phyloP scores from a whole-genome alignment of 2,888 invertebrate genomes.

The Dromius quadrimaculatus region DNA sequence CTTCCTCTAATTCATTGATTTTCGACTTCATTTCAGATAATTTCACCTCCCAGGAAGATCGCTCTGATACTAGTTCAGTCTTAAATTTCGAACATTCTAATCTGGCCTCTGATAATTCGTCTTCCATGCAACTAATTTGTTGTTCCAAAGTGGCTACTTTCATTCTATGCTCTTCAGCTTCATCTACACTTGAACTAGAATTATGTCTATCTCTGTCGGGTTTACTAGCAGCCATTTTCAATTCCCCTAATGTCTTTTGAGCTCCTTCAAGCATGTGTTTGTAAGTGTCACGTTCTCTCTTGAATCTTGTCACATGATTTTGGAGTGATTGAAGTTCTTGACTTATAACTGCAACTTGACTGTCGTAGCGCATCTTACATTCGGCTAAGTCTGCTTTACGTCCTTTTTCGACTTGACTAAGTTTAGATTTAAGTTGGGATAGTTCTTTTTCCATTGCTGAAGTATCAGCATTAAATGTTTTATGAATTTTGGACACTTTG shows the following conservation, averaged over 20 bases:
- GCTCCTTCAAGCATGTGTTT: slow-evolving; percentile 91
- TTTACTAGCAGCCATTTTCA: slow-evolving; percentile 73
- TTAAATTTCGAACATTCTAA: slow-evolving; percentile 85
- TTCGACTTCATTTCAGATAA: slow-evolving; percentile 89
- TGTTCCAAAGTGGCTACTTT: slow-evolving; percentile 83
- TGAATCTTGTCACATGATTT: slow-evolving; percentile 83
- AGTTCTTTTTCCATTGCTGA: slow-evolving; percentile 82
- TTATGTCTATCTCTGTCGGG: slow-evolving; percentile 69
- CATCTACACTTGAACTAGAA: slow-evolving; percentile 80
- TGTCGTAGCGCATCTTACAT: slow-evolving; percentile 86
- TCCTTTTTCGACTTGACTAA: slow-evolving; percentile 75
- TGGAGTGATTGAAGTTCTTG: slow-evolving; percentile 88
- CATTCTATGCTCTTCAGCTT: slow-evolving; percentile 80
- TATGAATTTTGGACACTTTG: slow-evolving; percentile 85
- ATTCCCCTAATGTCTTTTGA: slow-evolving; percentile 84
- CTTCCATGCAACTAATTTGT: slow-evolving; percentile 87
- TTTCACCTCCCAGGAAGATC: slow-evolving; percentile 87
- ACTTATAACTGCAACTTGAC: slow-evolving; percentile 82
- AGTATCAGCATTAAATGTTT: slow-evolving; percentile 82
- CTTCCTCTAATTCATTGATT: slow-evolving; percentile 91
- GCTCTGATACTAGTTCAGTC: slow-evolving; percentile 90
- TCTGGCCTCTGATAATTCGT: slow-evolving; percentile 87
- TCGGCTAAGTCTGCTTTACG: slow-evolving; percentile 84
- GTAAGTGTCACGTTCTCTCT: slow-evolving; percentile 88
- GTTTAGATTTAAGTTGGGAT: slow-evolving; percentile 74